Base-by-base conservation (phyloP, 2,113 vertebrate species). In the Microtus pennsylvanicus region DNA sequence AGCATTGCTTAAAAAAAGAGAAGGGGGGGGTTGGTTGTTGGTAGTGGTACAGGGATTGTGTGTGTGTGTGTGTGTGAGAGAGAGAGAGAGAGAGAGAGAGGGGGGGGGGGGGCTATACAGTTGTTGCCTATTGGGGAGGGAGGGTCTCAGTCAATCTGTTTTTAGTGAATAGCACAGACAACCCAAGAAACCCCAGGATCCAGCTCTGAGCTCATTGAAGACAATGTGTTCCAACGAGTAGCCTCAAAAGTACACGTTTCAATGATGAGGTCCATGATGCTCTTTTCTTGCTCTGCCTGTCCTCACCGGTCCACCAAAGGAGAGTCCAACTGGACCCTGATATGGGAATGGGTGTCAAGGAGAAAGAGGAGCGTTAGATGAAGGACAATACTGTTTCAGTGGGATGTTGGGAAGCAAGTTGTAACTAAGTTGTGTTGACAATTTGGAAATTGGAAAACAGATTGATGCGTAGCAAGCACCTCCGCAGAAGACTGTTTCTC, bases 281-380 rank as follows among this genome's bases (percentile, higher is more conserved):
- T 99, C 99, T 99, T 99, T 99, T 99, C 99, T 99, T 99, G 99
- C 99, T 99, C 98, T 98, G 98, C 55, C 42, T 9, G 98, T 98
- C 98, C 99, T 99, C 98, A 98, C 99, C 99, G 99, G 99, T 99
- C 99, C 99, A 99, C 98, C 98, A 98, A 99, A 98, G 99, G 99
- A 99, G 98, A 98, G 99, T 77, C 35, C 42, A 70, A 82, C 0
- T 52, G 47, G 81, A 38, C 69, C 61, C 19, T 52, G 69, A 81
- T 33, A 21, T 1, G 78, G 89, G 88, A 76, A 50, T 47, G 87
- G 14, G 17, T 65, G 45, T 76, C 45, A 8, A 70, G 14, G 42
- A 1, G 55, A 33, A 75, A n/a, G 30, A 11, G 61, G 52, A 17
- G 52, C 52, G 16, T 55, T 55, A 55, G 52, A 76, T 35, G 1